Evolutionary conservation across 2,888 invertebrate species (phyloP).

Genomic region (Eucera pruinosa): DNA sequence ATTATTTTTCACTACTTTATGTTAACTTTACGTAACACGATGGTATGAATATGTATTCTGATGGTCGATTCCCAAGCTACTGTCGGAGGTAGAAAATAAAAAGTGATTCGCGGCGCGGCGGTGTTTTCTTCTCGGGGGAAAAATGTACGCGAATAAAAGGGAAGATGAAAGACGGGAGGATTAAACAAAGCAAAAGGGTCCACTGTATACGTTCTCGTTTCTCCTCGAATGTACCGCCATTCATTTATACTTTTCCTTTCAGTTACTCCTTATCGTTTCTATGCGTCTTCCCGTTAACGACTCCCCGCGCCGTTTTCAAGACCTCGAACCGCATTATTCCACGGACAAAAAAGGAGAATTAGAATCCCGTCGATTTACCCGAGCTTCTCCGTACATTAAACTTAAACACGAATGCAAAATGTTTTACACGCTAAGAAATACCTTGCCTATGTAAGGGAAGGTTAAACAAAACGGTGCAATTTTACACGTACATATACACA

Average conservation of each 20-base stretch:
- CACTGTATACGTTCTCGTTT: slow-evolving; percentile 54
- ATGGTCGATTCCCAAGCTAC: neutral
- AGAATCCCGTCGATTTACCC: slow-evolving; percentile 49
- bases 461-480: too few species aligned
- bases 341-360: slow-evolving; percentile 35
- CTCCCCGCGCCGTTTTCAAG: slow-evolving; percentile 26
- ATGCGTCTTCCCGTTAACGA: slow-evolving; percentile 43
- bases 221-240: slow-evolving; percentile 54
- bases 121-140: slow-evolving; percentile 29
- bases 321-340: slow-evolving; percentile 24
- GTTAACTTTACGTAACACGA: too few species aligned
- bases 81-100: slow-evolving; percentile 25
- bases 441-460: too few species aligned
- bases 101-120: slow-evolving; percentile 25
- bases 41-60: too few species aligned
- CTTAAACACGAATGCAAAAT: neutral
- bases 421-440: neutral
- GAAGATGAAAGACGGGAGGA: slow-evolving; percentile 48
- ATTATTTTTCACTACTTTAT: too few species aligned
- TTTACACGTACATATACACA: too few species aligned
- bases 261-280: slow-evolving; percentile 35
- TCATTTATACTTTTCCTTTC: slow-evolving; percentile 57
- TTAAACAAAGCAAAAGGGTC: slow-evolving; percentile 56
- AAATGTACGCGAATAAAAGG: slow-evolving; percentile 34
- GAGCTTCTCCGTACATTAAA: slow-evolving; percentile 11